These are phyloP conservation scores for Ctenicera cuprea DNA, from an alignment of 2,888 invertebrate genomes.

Conservation along the genomic window DNA sequence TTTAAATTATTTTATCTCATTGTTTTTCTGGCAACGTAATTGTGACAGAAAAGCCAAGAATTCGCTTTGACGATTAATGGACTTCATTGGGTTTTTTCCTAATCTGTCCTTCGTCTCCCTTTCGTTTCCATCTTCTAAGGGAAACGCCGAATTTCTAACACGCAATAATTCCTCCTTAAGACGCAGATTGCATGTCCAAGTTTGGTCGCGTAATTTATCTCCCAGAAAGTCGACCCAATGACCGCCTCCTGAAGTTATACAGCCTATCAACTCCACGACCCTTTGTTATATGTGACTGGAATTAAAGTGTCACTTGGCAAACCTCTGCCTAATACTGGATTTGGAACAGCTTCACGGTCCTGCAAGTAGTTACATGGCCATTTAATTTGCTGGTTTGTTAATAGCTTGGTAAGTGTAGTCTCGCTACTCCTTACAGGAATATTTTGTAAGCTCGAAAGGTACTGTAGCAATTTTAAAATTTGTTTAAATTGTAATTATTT, in stretches of 20 bases:
- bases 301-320: conserved; percentile 10
- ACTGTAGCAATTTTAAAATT: too few species aligned
- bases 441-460: too few species aligned
- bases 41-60: too few species aligned
- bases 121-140: not conserved
- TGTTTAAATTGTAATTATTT: too few species aligned
- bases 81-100: not conserved
- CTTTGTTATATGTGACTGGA: conserved; percentile 10
- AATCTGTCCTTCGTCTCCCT: not conserved
- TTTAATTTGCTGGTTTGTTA: not conserved
- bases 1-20: too few species aligned
- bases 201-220: conserved; percentile 14
- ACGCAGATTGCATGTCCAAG: conserved; percentile 19
- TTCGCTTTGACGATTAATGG: too few species aligned
- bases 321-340: not conserved
- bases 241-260: not conserved
- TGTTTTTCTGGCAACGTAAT: too few species aligned
- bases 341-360: conserved; percentile 8
- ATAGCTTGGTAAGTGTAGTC: not conserved
- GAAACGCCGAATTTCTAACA: not conserved
- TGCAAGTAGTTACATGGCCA: not conserved
- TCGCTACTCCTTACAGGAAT: too few species aligned
- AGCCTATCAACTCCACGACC: conserved; percentile 4
- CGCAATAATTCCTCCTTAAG: conserved; percentile 6
- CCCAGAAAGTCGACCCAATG: conserved; percentile 18